A percentile compares a stretch with the other conserved stretches of the same genome.
These are phyloP conservation scores for Heliconius nattereri DNA, from an alignment of 1,140 invertebrate genomes.

Conservation along the genomic window DNA sequence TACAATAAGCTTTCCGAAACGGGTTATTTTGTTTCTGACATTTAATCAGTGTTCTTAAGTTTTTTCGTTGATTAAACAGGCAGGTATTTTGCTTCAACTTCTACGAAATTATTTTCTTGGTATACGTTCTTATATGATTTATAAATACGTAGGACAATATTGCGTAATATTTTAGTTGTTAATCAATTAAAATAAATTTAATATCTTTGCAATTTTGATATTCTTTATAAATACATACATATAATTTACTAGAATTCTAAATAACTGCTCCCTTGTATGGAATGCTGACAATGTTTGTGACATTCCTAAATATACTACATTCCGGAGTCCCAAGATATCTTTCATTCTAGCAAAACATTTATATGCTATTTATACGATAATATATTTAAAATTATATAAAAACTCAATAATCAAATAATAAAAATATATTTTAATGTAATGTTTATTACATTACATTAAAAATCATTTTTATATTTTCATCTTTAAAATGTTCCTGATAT, in stretches of 20 bases:
- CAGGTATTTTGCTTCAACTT: neutral
- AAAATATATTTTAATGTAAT: too few species aligned
- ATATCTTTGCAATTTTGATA: too few species aligned
- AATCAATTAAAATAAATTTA: too few species aligned
- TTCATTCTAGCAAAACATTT: slow-evolving; percentile 8
- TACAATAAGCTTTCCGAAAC: slow-evolving; percentile 15
- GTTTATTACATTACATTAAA: too few species aligned
- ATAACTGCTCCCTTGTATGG: slow-evolving; percentile 7
- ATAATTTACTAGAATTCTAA: neutral
- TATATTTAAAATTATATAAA: neutral
- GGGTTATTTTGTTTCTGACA: slow-evolving; percentile 19
- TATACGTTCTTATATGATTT: neutral
- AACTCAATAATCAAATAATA: too few species aligned
- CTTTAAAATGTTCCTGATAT: too few species aligned
- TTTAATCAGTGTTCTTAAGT: slow-evolving; percentile 13
- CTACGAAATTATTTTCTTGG: neutral
- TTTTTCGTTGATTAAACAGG: slow-evolving; percentile 13
- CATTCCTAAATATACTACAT: slow-evolving; percentile 10
- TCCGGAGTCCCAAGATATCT: slow-evolving; percentile 3
- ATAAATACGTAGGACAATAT: neutral
- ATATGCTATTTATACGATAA: neutral
- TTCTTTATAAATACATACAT: neutral
- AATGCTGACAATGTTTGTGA: slow-evolving; percentile 3
- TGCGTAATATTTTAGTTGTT: too few species aligned
- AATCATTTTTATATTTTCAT: too few species aligned